phyloP scores from a whole-genome alignment of 2,113 vertebrate genomes.

The Dromaius novaehollandiae region DNA sequence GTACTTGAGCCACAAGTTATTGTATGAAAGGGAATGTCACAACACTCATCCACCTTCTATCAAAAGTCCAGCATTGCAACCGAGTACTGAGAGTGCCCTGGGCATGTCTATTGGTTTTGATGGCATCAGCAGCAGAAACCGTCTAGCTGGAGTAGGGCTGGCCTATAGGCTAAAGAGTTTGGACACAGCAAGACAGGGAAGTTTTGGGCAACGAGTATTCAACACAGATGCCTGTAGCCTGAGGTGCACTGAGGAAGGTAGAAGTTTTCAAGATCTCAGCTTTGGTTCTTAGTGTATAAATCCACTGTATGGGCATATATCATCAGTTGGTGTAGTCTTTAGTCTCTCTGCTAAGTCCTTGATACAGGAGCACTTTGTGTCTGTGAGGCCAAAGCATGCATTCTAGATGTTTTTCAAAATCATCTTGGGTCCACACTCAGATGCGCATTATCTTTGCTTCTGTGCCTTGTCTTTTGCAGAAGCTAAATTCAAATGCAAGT shows the following conservation, averaged over 20 bases:
- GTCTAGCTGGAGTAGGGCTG: neutral
- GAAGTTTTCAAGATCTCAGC: neutral
- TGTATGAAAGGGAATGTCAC: neutral
- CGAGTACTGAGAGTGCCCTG: neutral
- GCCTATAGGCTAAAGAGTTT: neutral
- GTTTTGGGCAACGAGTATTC: neutral
- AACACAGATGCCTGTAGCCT: neutral
- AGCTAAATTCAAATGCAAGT: neutral
- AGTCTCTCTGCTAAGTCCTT: neutral
- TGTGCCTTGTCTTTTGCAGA: neutral
- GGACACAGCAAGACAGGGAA: neutral
- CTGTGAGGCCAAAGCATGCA: neutral
- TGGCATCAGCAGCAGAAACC: neutral
- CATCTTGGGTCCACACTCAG: neutral
- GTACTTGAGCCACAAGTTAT: neutral
- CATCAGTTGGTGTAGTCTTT: neutral
- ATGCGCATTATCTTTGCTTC: neutral
- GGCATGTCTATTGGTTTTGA: neutral
- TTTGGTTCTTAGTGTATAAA: neutral
- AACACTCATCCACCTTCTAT: neutral
- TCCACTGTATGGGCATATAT: fast-evolving
- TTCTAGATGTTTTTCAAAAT: neutral
- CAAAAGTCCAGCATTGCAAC: fast-evolving
- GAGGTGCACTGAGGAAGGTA: neutral
- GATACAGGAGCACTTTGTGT: neutral